These are phyloP conservation scores for Dicroscelio sp. DNA, from an alignment of 2,888 invertebrate species.

Conservation along the genomic window DNA sequence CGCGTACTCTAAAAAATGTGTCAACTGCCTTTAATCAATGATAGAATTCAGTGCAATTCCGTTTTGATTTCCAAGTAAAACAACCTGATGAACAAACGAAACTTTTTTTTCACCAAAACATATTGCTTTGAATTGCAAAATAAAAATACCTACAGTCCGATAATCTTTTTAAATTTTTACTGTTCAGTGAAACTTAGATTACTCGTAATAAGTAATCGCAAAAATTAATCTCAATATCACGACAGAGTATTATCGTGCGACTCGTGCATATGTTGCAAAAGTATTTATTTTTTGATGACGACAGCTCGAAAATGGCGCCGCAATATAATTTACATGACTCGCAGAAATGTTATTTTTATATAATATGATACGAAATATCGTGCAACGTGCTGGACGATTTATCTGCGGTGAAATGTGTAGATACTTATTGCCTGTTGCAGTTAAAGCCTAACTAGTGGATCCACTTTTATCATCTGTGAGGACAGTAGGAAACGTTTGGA, in stretches of 20 bases:
- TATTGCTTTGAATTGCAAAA: neutral
- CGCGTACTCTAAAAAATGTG: neutral
- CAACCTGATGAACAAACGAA: neutral
- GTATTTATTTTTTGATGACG: neutral
- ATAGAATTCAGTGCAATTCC: neutral
- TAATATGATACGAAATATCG: conserved; percentile 21
- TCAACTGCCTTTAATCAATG: conserved; percentile 31
- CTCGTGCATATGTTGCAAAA: neutral
- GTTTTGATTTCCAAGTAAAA: conserved; percentile 2
- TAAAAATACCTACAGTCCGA: neutral
- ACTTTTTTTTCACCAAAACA: neutral
- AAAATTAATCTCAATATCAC: neutral
- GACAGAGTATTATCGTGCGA: neutral
- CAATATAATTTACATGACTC: conserved; percentile 55
- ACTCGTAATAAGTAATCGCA: too few relatives aligned
- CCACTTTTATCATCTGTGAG: conserved; percentile 91
- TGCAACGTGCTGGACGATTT: conserved; percentile 43
- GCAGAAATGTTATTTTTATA: conserved; percentile 22
- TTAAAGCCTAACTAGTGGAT: conserved; percentile 59
- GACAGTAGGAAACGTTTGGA: conserved; percentile 96
- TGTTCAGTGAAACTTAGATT: too few relatives aligned
- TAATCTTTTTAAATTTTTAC: too few relatives aligned
- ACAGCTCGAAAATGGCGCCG: neutral
- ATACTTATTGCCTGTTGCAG: conserved; percentile 66
- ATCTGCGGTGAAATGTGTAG: conserved; percentile 52